Evolutionary conservation across 2,797 vertebrate genomes (phyloP), one percentile per base, ranked within the genome.

Genomic region (Gymnothorax reevesii): DNA sequence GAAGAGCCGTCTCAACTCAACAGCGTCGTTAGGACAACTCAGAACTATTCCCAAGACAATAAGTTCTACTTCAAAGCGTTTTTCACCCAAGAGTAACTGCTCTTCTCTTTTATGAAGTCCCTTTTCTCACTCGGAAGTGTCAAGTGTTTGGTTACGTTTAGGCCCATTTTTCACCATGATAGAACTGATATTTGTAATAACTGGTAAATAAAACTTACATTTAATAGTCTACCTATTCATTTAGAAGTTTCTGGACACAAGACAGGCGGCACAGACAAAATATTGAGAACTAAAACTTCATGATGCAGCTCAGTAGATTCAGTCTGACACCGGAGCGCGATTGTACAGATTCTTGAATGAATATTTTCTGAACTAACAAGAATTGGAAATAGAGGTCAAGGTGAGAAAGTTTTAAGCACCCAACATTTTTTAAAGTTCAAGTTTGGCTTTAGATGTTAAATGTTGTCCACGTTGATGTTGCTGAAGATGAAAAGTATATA

Each of bases 131-230:
- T 94, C 87, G 88, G 91, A 93, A 93, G 95, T 95, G 95, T 95
- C 93, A 94, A 95, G 94, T 95, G 94, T 95, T 96, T 95, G 95
- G 94, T 96, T 95, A 94, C 96, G 95, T 95, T 95, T 95, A 90
- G 95, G 96, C 96, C 96, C 96, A 95, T 96, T 96, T 96, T 95
- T 94, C 95, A 92, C 94, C 94, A 95, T 96, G 91, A 88, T 92
- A 92, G 93, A 92, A 94, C 95, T 95, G 95, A 95, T 95, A 64
- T 97, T 97, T 97, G 97, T 42, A 97, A 97, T 97, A 97, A 97
- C 33, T 42, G 33, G 98, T 97, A 97, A 97, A 96, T 96, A 97
- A 95, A 97, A 95, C 95, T 96, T 95, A 94, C 95, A 92, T 49
- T 96, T 95, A 94, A 95, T 93, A 77, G 91, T 89, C 57, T 89